A percentile compares a stretch with the other conserved stretches of the same genome.
Conservation (phyloP, 2,797 vertebrate species). For the Bradypus variegatus region DNA sequence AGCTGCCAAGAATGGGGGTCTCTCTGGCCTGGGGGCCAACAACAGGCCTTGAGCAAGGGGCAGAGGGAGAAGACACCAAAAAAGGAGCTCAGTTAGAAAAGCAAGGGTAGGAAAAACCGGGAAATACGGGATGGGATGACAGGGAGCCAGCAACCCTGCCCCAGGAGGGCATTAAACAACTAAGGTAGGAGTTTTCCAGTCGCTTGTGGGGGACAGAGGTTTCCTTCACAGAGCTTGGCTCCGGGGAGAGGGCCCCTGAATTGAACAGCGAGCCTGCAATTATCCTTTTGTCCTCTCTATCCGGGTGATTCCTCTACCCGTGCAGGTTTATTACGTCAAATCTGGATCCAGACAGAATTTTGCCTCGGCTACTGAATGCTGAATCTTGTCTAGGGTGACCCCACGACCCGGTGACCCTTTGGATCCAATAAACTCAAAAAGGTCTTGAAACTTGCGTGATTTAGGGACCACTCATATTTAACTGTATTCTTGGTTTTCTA, state of each 20-base stretch:
- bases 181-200: neutral
- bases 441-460: neutral
- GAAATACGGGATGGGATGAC: neutral
- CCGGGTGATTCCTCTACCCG: neutral
- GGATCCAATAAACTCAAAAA: neutral
- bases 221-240: neutral
- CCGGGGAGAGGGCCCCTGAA: neutral
- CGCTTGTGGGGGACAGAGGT: neutral
- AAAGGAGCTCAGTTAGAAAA: neutral
- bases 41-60: neutral
- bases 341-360: neutral
- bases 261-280: neutral
- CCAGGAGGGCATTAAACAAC: neutral
- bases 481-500: neutral
- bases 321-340: neutral
- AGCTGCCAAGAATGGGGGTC: neutral
- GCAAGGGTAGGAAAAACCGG: neutral
- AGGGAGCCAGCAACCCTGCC: neutral
- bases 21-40: neutral
- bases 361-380: neutral
- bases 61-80: neutral
- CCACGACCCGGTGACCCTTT: neutral
- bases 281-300: neutral
- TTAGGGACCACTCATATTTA: neutral
- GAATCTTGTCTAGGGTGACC: neutral